Percentiles rank a stretch among this genome's conserved stretches.
phyloP scores from a whole-genome alignment of 2,113 vertebrate genomes.

The Gymnobelideus leadbeateri region DNA sequence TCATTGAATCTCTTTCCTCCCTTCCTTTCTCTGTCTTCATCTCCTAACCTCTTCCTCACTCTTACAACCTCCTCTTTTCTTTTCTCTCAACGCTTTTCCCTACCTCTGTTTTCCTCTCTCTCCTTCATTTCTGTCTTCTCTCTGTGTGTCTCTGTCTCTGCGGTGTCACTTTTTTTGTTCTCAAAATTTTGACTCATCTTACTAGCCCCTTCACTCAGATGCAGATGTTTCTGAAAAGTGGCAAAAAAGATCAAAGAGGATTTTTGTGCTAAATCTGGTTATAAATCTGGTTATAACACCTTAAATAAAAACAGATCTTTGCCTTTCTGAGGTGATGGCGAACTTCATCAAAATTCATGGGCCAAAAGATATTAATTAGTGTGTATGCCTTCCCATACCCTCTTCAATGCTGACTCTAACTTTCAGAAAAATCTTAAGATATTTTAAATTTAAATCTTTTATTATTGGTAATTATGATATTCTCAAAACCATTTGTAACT shows the following conservation, averaged over 20 bases:
- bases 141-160: not conserved
- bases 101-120: too few species aligned
- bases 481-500: too few species aligned
- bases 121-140: too few species aligned
- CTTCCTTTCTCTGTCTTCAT: accelerated
- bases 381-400: too few species aligned
- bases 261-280: constrained; percentile 63
- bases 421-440: too few species aligned
- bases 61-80: not conserved
- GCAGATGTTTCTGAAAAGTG: constrained; percentile 76
- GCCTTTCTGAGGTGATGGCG: constrained; percentile 46
- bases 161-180: not conserved
- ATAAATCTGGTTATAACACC: constrained; percentile 65
- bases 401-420: too few species aligned
- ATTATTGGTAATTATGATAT: too few species aligned
- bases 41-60: not conserved
- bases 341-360: constrained; percentile 36
- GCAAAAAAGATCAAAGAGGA: constrained; percentile 69
- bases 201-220: constrained; percentile 54
- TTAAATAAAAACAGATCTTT: constrained; percentile 71
- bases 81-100: too few species aligned
- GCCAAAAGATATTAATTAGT: too few species aligned
- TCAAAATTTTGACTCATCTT: constrained; percentile 50
- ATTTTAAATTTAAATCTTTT: too few species aligned
- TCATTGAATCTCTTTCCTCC: not conserved